Percentiles rank a stretch among this genome's conserved stretches.
Evolutionary conservation across 2,797 vertebrate genomes (phyloP).

Genomic region (Pempheris klunzingeri): DNA sequence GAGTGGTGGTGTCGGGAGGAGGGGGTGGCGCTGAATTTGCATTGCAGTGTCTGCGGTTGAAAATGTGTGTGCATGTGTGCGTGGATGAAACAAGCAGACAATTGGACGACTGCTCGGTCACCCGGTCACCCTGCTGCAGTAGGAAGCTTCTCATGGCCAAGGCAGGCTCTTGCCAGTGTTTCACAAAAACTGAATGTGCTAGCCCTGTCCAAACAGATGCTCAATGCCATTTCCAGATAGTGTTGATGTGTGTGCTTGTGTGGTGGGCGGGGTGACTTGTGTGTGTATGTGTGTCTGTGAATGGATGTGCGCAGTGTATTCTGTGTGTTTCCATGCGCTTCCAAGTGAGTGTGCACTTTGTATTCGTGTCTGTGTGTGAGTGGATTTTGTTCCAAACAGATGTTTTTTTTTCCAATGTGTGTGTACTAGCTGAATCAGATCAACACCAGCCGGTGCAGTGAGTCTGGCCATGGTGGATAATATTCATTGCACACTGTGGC

Average conservation of each 20-base stretch:
- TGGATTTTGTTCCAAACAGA: slow-evolving; percentile 70
- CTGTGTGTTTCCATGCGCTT: slow-evolving; percentile 25
- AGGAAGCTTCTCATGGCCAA: slow-evolving; percentile 66
- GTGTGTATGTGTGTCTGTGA: slow-evolving; percentile 14
- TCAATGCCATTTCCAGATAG: slow-evolving; percentile 72
- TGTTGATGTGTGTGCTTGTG: slow-evolving; percentile 44
- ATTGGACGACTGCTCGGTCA: slow-evolving; percentile 67
- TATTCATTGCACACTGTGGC: slow-evolving; percentile 51
- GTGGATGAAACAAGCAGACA: slow-evolving; percentile 44
- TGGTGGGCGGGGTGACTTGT: slow-evolving; percentile 12
- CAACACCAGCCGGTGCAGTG: slow-evolving; percentile 68
- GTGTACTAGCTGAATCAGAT: slow-evolving; percentile 66
- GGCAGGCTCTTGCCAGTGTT: slow-evolving; percentile 70
- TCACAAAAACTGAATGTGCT: slow-evolving; percentile 67
- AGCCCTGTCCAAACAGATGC: slow-evolving; percentile 79
- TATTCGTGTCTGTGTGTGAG: slow-evolving; percentile 41
- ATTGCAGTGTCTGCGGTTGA: slow-evolving; percentile 38
- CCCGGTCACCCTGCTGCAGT: slow-evolving; percentile 69
- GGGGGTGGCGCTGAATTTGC: slow-evolving; percentile 53
- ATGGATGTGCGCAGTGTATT: neutral
- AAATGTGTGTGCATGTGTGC: slow-evolving; percentile 14
- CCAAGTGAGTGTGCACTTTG: slow-evolving; percentile 43
- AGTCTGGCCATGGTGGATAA: slow-evolving; percentile 69
- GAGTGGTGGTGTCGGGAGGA: slow-evolving; percentile 39
- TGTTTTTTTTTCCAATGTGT: slow-evolving; percentile 60